Conservation (phyloP, 2,888 invertebrate species). For the Hipparchia sbordonii region DNA sequence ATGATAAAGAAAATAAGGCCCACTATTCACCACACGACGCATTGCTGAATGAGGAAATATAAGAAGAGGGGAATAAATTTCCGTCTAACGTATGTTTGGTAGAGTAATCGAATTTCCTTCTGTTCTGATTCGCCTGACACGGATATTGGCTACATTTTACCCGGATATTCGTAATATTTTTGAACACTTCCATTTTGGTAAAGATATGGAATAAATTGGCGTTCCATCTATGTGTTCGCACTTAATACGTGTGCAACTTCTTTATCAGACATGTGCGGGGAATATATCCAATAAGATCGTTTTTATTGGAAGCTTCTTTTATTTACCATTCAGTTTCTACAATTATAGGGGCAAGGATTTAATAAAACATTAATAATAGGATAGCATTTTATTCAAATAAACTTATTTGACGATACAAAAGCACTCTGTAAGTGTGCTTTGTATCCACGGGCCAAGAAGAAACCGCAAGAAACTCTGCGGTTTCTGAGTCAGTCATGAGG, state of each 20-base stretch:
- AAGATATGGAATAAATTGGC: slow-evolving; percentile 13
- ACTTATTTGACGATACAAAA: too few relatives aligned
- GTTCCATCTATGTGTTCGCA: slow-evolving; percentile 3
- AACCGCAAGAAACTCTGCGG: too few relatives aligned
- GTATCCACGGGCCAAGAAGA: too few relatives aligned
- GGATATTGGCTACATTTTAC: slow-evolving; percentile 29
- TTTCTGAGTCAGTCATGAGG: too few relatives aligned
- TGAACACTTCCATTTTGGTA: slow-evolving; percentile 15
- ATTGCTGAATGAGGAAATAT: slow-evolving; percentile 36
- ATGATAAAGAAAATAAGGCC: background rate
- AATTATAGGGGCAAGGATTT: too few relatives aligned
- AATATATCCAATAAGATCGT: too few relatives aligned
- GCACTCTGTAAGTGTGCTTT: too few relatives aligned
- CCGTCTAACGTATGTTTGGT: slow-evolving; percentile 41
- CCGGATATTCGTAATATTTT: slow-evolving; percentile 20
- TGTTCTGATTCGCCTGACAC: slow-evolving; percentile 31
- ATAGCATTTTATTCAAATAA: too few relatives aligned
- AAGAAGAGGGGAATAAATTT: slow-evolving; percentile 45
- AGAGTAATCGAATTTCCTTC: slow-evolving; percentile 49
- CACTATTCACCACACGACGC: slow-evolving; percentile 7
- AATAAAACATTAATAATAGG: too few relatives aligned
- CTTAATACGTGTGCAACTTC: background rate
- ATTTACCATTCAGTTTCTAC: too few relatives aligned
- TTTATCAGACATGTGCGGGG: background rate
- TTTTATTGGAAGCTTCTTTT: too few relatives aligned